Conservation (phyloP, 1,140 invertebrate species). For the Heliconius melpomene region DNA sequence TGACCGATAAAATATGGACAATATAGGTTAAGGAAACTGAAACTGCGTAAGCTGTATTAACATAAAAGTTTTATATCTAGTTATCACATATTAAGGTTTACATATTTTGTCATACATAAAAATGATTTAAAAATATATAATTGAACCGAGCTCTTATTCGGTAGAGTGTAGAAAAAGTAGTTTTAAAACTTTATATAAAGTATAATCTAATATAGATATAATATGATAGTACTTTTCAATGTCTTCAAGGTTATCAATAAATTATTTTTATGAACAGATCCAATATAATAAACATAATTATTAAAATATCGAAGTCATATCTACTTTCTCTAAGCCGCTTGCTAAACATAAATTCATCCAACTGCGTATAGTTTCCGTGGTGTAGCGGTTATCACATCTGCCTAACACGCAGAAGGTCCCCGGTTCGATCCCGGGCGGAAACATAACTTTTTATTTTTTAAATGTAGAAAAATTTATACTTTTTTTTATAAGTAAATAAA, state of each 20-base stretch:
- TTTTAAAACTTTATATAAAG: too few relatives aligned
- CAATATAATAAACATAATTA: not conserved
- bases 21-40: not conserved
- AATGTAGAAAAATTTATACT: too few relatives aligned
- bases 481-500: not conserved
- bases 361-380: constrained; percentile 46
- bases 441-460: constrained; percentile 37
- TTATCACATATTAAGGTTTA: too few relatives aligned
- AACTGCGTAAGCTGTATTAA: not conserved
- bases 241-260: not conserved
- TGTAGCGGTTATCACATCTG: constrained; percentile 62
- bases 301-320: not conserved
- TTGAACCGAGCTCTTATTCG: too few relatives aligned
- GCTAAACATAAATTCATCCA: not conserved
- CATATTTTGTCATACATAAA: too few relatives aligned
- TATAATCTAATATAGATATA: too few relatives aligned
- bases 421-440: constrained; percentile 67
- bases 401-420: constrained; percentile 63
- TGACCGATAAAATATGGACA: constrained; percentile 23
- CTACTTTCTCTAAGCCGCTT: not conserved
- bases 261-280: not conserved
- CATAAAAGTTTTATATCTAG: not conserved
- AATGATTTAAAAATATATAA: too few relatives aligned
- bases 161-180: too few relatives aligned
- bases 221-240: not conserved